Evolutionary conservation across 1,140 invertebrate genomes (phyloP).

Genomic region (Chionoecetes opilio): DNA sequence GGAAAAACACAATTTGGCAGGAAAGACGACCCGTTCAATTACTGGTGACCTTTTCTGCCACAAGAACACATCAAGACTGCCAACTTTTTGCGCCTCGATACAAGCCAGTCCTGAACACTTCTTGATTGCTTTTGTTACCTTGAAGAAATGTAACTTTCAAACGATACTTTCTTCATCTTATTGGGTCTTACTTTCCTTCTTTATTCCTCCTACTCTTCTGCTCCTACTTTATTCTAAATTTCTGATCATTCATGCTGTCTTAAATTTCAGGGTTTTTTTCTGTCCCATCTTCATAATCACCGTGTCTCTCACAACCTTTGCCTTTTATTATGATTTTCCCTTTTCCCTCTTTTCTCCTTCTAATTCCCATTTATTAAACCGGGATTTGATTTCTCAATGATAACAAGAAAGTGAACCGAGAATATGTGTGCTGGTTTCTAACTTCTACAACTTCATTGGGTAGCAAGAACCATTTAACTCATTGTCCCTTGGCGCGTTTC

Average conservation of each 20-base stretch:
- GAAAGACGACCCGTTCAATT: not conserved
- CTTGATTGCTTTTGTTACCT: slow-evolving; percentile 28
- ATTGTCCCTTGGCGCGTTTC: no score
- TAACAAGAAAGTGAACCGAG: no score
- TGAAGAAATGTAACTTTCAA: not conserved
- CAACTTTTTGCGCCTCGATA: not conserved
- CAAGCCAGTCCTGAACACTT: not conserved
- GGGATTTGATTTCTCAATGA: no score
- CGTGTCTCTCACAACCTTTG: not conserved
- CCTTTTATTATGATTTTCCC: not conserved
- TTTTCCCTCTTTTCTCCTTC: not conserved
- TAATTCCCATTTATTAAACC: no score
- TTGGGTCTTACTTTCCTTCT: no score
- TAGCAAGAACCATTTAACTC: no score
- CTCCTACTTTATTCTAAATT: not conserved
- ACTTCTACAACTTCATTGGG: no score
- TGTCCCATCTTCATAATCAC: not conserved
- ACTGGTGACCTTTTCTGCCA: not conserved
- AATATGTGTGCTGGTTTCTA: no score
- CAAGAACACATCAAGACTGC: not conserved
- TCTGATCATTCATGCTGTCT: not conserved
- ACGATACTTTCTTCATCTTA: not conserved
- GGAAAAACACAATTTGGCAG: not conserved
- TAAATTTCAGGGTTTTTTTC: not conserved
- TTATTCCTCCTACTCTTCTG: no score